Evolutionary conservation across 2,113 vertebrate species (phyloP).

Genomic region (Morone chrysops): DNA sequence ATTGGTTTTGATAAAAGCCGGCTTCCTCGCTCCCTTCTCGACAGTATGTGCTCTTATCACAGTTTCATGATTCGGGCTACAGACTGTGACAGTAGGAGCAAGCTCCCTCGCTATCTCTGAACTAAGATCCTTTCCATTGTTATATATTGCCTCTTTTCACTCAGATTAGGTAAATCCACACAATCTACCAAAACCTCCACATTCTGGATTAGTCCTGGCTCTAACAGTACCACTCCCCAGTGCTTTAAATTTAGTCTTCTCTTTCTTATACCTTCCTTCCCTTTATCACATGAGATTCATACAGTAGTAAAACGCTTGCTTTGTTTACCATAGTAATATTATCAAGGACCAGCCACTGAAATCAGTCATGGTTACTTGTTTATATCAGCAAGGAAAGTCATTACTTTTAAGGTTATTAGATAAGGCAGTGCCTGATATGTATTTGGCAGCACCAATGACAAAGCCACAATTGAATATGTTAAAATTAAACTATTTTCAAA

Average conservation of each 20-base stretch:
- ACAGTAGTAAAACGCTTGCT: background rate
- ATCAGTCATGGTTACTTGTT: background rate
- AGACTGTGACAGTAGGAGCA: background rate
- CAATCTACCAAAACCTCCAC: background rate
- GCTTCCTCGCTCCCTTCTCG: background rate
- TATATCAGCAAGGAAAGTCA: background rate
- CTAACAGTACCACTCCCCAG: background rate
- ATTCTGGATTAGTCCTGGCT: background rate
- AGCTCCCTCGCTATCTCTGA: background rate
- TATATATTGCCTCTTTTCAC: background rate
- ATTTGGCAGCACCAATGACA: background rate
- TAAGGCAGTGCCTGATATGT: background rate
- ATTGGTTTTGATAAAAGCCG: constrained; percentile 43
- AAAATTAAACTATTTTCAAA: background rate
- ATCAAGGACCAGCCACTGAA: background rate
- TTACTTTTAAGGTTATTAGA: background rate
- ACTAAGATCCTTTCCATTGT: constrained; percentile 1
- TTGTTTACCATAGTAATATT: background rate
- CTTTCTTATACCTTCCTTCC: background rate
- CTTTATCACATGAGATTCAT: background rate
- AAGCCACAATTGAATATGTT: background rate
- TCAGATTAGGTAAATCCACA: background rate
- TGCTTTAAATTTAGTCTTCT: background rate
- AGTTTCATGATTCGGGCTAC: background rate
- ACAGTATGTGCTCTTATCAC: background rate